Evolutionary conservation across 1,140 invertebrate species (phyloP).

Genomic region (Ditylenchus dipsaci): DNA sequence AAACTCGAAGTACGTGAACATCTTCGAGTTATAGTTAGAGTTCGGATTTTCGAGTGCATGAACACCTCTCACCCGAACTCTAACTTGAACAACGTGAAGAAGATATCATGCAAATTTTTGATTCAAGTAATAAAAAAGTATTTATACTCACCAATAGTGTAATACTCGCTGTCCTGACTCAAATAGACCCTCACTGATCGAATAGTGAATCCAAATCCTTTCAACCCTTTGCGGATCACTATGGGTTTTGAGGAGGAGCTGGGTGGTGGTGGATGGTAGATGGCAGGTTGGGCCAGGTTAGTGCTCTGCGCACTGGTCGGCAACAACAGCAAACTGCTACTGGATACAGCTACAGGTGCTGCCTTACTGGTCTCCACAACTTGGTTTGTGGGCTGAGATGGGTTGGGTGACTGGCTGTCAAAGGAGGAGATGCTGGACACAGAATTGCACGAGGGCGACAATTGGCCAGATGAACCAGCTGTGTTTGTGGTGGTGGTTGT

Average conservation of each 20-base stretch:
- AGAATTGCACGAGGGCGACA: slow-evolving; percentile 36
- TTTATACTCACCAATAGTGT: slow-evolving; percentile 48
- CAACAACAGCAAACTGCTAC: neutral
- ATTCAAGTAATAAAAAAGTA: no score
- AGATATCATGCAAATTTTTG: no score
- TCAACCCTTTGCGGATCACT: slow-evolving; percentile 45
- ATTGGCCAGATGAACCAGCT: slow-evolving; percentile 24
- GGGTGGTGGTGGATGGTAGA: neutral
- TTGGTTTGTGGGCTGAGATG: neutral
- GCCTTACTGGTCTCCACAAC: no score
- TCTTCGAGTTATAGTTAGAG: no score
- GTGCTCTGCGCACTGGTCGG: neutral
- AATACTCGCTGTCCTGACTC: slow-evolving; percentile 51
- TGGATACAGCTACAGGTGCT: neutral
- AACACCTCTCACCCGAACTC: no score
- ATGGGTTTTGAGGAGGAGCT: slow-evolving; percentile 24
- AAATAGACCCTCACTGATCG: slow-evolving; percentile 57
- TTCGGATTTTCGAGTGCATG: no score
- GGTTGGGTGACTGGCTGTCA: slow-evolving; percentile 17
- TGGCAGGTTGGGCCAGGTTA: neutral
- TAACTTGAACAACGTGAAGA: no score
- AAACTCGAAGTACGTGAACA: no score
- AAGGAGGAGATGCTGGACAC: slow-evolving; percentile 41
- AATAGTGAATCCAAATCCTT: slow-evolving; percentile 55
- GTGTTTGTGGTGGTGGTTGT: neutral